Conservation (phyloP, 2,888 invertebrate species). For the Agrenia bidenticulata region DNA sequence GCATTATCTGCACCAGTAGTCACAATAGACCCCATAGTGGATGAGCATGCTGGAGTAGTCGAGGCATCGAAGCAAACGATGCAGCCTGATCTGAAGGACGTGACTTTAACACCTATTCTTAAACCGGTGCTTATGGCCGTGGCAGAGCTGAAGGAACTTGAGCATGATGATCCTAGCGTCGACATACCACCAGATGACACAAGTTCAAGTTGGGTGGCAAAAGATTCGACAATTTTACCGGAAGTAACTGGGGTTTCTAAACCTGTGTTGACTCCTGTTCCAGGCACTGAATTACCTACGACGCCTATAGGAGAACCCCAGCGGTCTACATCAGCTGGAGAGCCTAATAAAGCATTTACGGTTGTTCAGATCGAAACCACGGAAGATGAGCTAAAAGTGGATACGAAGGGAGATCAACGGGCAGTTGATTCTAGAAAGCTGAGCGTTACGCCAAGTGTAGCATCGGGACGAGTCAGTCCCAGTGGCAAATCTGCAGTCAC, state of each 20-base stretch:
- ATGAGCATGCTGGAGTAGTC: neutral
- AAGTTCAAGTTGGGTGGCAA: neutral
- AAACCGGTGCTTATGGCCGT: constrained; percentile 10
- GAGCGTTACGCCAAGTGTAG: neutral
- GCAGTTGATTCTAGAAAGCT: neutral
- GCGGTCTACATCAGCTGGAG: neutral
- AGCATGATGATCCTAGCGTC: neutral
- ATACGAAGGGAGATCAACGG: neutral
- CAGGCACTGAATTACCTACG: neutral
- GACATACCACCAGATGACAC: neutral
- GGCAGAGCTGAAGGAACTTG: neutral
- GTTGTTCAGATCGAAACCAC: constrained; percentile 34
- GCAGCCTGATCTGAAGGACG: neutral
- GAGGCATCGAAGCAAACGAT: neutral
- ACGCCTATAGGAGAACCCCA: neutral
- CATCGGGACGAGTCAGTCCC: constrained; percentile 27
- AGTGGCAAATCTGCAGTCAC: constrained; percentile 45
- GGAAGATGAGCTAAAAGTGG: neutral
- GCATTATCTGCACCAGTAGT: neutral
- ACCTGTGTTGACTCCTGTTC: neutral
- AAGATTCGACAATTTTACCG: neutral
- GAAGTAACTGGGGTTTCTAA: neutral
- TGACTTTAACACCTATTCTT: constrained; percentile 12
- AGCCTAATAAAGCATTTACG: constrained; percentile 7
- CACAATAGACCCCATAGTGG: neutral